A percentile compares a stretch with the other conserved stretches of the same genome.
Evolutionary conservation across 2,797 vertebrate species (phyloP).

Genomic region (Odontamblyopus rebecca): DNA sequence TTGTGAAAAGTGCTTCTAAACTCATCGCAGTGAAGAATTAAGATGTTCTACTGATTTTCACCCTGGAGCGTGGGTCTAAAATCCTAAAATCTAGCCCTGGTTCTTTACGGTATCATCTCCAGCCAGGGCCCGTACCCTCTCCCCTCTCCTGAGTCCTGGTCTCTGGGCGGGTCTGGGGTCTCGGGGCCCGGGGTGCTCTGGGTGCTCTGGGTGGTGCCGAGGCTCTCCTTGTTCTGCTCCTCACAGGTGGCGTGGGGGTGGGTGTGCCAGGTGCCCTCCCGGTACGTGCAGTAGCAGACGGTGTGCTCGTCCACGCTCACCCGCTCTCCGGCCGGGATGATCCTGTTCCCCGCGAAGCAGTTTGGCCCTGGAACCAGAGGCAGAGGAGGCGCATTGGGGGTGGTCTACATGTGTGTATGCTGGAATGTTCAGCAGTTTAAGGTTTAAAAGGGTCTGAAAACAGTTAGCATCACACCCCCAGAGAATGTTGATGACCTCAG

Average conservation of each 20-base stretch:
- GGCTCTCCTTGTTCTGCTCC: slow-evolving; percentile 27
- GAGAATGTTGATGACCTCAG: no score
- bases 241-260: slow-evolving; percentile 68
- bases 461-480: no score
- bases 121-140: slow-evolving; percentile 51
- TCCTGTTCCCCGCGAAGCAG: slow-evolving; percentile 77
- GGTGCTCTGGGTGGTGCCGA: slow-evolving; percentile 37
- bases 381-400: no score
- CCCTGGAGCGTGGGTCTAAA: no score
- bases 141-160: slow-evolving; percentile 43
- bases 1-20: no score
- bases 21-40: no score
- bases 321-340: slow-evolving; percentile 77
- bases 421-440: no score
- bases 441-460: no score
- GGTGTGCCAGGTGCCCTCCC: slow-evolving; percentile 76
- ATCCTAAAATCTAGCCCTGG: background rate
- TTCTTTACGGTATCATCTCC: slow-evolving; percentile 69
- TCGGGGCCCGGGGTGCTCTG: slow-evolving; percentile 23
- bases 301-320: slow-evolving; percentile 71
- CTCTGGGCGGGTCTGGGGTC: slow-evolving; percentile 26
- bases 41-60: no score
- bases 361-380: slow-evolving; percentile 71
- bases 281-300: slow-evolving; percentile 75
- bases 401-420: no score